These are phyloP conservation scores for Lasioglossum figueresi DNA, from an alignment of 2,888 invertebrate species.

Conservation along the genomic window DNA sequence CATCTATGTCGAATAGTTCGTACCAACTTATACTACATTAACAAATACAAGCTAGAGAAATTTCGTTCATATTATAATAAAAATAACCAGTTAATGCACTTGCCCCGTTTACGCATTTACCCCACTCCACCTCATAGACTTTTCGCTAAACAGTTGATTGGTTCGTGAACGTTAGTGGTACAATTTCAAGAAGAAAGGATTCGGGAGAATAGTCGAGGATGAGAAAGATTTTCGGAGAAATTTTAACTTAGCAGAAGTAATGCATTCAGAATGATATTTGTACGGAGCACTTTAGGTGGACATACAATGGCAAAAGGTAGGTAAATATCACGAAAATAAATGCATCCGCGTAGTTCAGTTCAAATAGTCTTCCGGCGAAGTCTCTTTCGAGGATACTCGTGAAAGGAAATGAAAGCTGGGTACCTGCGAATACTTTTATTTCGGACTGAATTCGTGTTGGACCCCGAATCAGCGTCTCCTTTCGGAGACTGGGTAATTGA, in stretches of 20 bases:
- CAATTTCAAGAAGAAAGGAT: not conserved
- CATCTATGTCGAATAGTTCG: no score
- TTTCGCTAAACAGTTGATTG: not conserved
- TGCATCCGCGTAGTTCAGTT: slow-evolving; percentile 14
- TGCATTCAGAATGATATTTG: slow-evolving; percentile 15
- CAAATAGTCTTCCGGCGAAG: slow-evolving; percentile 13
- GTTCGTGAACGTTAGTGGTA: not conserved
- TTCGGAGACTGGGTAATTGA: not conserved
- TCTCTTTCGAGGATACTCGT: slow-evolving; percentile 20
- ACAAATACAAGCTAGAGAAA: no score
- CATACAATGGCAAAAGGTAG: slow-evolving; percentile 4
- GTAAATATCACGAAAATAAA: slow-evolving; percentile 18
- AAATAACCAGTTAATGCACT: no score
- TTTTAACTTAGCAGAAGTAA: slow-evolving; percentile 6
- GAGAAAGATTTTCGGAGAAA: not conserved
- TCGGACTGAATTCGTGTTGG: not conserved
- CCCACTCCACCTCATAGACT: no score
- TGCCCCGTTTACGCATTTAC: no score
- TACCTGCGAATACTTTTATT: slow-evolving; percentile 17
- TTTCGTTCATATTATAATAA: no score
- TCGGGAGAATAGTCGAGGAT: not conserved
- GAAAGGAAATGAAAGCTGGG: slow-evolving; percentile 23
- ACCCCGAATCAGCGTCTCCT: not conserved
- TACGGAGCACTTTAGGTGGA: slow-evolving; percentile 11
- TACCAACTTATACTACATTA: no score